These are phyloP conservation scores for Heliothis virescens DNA, from an alignment of 1,140 invertebrate genomes.

Conservation along the genomic window DNA sequence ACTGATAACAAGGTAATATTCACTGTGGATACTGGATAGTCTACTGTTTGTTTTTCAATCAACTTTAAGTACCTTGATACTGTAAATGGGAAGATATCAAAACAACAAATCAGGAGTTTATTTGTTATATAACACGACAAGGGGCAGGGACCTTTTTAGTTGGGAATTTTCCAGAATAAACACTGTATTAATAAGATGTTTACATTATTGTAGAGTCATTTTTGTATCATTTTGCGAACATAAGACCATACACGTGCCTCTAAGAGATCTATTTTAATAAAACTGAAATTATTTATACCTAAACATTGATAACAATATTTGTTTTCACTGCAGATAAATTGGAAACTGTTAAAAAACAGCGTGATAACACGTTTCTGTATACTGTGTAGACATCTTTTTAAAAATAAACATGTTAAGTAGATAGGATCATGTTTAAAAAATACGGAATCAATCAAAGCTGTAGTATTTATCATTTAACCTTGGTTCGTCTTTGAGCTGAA, in stretches of 20 bases:
- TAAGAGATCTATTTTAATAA: conserved; percentile 59
- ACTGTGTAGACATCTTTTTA: conserved; percentile 1
- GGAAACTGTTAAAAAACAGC: conserved; percentile 35
- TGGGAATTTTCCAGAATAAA: conserved; percentile 12
- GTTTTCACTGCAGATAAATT: conserved; percentile 56
- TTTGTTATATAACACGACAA: not conserved
- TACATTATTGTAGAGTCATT: not conserved
- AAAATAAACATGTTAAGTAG: conserved; percentile 1
- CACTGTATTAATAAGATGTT: not conserved
- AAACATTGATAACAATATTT: conserved; percentile 65
- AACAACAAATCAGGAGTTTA: conserved; percentile 20
- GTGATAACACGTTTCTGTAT: not conserved
- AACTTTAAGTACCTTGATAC: conserved; percentile 15
- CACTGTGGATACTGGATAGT: conserved; percentile 17
- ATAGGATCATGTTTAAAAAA: too few relatives aligned
- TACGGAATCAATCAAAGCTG: conserved; percentile 34
- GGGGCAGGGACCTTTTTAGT: not conserved
- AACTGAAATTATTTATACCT: conserved; percentile 47
- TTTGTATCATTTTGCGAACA: not conserved
- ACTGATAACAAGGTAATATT: conserved; percentile 37
- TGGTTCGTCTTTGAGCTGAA: conserved; percentile 18
- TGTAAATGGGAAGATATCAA: conserved; percentile 12
- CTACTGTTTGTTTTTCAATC: conserved; percentile 33
- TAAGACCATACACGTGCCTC: conserved; percentile 53
- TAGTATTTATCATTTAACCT: conserved; percentile 41